These are phyloP conservation scores for Cyclura pinguis DNA, from an alignment of 2,797 vertebrate species.

Conservation along the genomic window DNA sequence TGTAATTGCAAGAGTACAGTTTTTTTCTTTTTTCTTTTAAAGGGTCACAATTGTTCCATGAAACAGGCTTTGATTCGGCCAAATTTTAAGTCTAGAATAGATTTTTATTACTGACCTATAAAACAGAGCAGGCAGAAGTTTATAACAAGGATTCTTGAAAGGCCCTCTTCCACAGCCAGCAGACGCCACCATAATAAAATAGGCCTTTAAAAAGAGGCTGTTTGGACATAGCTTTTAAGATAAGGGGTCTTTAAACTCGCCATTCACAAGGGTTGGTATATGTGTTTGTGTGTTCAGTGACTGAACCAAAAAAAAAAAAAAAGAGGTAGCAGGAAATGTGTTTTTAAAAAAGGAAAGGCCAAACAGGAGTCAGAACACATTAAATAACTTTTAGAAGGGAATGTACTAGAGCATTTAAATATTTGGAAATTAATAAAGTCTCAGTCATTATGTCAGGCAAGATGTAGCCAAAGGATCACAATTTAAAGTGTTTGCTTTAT, in stretches of 20 bases:
- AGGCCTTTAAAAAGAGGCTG: conserved; percentile 54
- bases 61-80: conserved; percentile 33
- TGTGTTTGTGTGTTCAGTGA: background rate
- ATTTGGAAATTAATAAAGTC: background rate
- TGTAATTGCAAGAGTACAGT: no score
- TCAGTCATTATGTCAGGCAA: background rate
- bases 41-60: conserved; percentile 35
- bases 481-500: no score
- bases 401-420: background rate
- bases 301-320: no score
- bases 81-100: conserved; percentile 61
- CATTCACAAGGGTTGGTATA: background rate
- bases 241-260: background rate
- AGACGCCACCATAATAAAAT: conserved; percentile 68
- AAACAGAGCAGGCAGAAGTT: conserved; percentile 63
- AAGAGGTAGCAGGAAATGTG: background rate
- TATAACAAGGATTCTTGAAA: conserved; percentile 55
- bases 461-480: no score
- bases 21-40: background rate
- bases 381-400: background rate
- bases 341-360: background rate
- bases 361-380: background rate
- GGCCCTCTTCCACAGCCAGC: conserved; percentile 45
- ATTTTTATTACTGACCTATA: conserved; percentile 69
- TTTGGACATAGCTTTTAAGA: background rate